Percentiles rank a stretch among this genome's conserved stretches.
Evolutionary conservation across 2,797 vertebrate genomes (phyloP).

Genomic region (Phoebastria nigripes): DNA sequence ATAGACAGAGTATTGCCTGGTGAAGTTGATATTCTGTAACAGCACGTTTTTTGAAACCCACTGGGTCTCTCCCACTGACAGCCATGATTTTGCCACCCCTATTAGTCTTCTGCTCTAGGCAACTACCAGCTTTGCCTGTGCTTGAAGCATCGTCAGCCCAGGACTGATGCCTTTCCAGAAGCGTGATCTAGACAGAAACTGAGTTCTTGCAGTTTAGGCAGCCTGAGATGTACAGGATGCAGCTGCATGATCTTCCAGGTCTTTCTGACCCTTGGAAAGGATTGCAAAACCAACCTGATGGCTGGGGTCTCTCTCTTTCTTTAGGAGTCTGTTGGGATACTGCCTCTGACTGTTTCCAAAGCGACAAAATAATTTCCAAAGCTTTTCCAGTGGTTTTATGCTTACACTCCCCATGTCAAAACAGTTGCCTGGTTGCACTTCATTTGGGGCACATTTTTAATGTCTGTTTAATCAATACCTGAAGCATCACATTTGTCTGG

Average conservation of each 20-base stretch:
- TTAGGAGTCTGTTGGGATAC: neutral
- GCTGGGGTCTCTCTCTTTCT: neutral
- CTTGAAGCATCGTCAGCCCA: neutral
- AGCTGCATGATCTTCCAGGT: neutral
- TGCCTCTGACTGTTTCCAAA: neutral
- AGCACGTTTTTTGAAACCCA: neutral
- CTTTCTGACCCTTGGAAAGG: neutral
- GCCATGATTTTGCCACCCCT: neutral
- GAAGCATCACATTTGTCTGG: neutral
- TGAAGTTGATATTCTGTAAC: neutral
- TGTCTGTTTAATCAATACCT: neutral
- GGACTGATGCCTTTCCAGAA: neutral
- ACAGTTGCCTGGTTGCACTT: neutral
- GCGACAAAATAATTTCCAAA: neutral
- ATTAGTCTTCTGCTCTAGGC: neutral
- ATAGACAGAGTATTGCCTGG: rapidly evolving
- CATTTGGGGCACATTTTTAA: neutral
- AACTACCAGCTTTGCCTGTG: neutral
- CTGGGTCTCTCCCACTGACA: rapidly evolving
- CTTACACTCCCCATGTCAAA: neutral
- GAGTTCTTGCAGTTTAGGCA: neutral
- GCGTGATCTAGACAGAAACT: neutral
- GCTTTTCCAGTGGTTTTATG: neutral
- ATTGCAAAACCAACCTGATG: rapidly evolving
- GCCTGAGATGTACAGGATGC: neutral